Evolutionary conservation across 2,113 vertebrate species (phyloP), one percentile per base, ranked within the genome.

Genomic region (Poicephalus gulielmi): DNA sequence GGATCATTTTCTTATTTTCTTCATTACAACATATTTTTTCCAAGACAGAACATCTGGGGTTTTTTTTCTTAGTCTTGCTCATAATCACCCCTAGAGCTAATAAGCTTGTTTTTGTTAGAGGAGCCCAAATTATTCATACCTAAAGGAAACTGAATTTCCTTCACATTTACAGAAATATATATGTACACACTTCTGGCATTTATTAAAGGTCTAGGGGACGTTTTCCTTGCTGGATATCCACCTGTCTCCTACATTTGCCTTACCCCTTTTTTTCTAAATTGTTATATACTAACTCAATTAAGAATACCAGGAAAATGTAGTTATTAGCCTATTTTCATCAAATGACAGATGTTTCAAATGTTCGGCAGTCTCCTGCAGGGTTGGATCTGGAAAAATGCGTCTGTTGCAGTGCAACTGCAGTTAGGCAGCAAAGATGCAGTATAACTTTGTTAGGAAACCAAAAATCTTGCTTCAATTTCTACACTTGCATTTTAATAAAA

Each of bases 281-380:
- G 4, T 71, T 60, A 27, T n/a, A 13, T 74, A 86, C 23, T 75
- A 93, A n/a, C 31, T 68, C 71, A 92, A 47, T 37, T 73, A 92
- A 90, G n/a, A 90, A 75, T 79, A 82, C 52, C 47, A 92, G 41
- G 25, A 90, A 20, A 90, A 86, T 49, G 18, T 41, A 82, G 59
- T 25, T 44, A 92, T 86, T 91, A 81, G 66, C 60, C 23, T 76
- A 15, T 75, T 95, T 94, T 73, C 37, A 71, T 86, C 37, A 44
- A 75, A 92, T 5, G 11, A 33, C 86, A 94, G 81, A 78, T 95
- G 84, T 84, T 92, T 17, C 55, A 90, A 94, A 87, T n/a, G 11
- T 22, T 90, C 37, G 63, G 16, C 12, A 10, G 8, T 62, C 35
- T 95, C 87, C 28, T 44, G 78, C 39, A 90, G 64, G n/a, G 5